Evolutionary conservation across 2,113 vertebrate species (phyloP).

Genomic region (Thamnophis sirtalis): DNA sequence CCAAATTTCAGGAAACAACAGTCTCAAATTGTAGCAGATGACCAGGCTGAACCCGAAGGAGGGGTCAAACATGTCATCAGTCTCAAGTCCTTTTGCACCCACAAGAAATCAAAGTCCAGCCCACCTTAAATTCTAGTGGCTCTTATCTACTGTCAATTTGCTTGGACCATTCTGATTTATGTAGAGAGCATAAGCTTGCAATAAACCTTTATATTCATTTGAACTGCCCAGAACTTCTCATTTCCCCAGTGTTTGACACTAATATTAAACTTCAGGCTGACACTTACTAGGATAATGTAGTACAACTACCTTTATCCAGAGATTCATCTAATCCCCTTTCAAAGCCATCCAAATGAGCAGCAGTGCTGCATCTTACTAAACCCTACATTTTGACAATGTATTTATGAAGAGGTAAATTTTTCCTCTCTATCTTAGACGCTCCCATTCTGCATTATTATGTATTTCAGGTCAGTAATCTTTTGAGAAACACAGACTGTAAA

Average conservation of each 20-base stretch:
- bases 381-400: background rate
- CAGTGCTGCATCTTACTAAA: background rate
- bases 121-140: background rate
- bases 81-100: background rate
- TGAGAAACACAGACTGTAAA: background rate
- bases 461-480: background rate
- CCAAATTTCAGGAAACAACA: background rate
- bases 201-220: background rate
- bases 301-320: background rate
- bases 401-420: background rate
- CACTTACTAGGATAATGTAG: background rate
- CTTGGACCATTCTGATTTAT: background rate
- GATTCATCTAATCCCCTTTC: background rate
- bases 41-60: background rate
- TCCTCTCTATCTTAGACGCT: too few relatives aligned
- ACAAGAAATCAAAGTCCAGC: background rate
- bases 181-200: background rate
- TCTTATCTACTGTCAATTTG: background rate
- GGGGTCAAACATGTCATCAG: background rate
- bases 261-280: background rate
- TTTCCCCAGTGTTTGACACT: background rate
- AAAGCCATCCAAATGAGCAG: background rate
- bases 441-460: background rate
- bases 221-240: background rate
- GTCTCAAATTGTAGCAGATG: background rate